Conservation (phyloP, 2,888 invertebrate genomes). For the Gnatocerus cornutus region DNA sequence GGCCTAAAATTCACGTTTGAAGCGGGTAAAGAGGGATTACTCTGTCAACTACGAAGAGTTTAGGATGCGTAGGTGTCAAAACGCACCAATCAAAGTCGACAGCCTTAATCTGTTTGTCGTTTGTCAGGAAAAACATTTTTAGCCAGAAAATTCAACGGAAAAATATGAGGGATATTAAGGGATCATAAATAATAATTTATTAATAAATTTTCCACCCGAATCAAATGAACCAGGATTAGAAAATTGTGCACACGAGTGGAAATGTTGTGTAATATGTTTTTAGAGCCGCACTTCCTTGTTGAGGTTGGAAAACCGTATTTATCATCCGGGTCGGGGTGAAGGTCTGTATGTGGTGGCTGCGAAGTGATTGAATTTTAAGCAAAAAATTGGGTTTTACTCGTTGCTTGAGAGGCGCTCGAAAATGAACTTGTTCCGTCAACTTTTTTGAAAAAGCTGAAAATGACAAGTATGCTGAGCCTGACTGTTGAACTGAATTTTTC, state of each 20-base stretch:
- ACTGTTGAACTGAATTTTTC: too few relatives aligned
- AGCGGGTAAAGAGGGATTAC: constrained; percentile 22
- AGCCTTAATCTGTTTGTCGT: constrained; percentile 20
- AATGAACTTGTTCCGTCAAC: neutral
- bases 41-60: constrained; percentile 17
- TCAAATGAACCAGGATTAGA: constrained; percentile 16
- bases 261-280: constrained; percentile 27
- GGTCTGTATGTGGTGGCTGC: constrained; percentile 2
- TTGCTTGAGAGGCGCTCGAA: neutral
- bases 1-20: constrained; percentile 21
- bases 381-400: constrained; percentile 7
- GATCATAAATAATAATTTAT: constrained; percentile 26
- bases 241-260: constrained; percentile 28
- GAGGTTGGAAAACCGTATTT: constrained; percentile 22
- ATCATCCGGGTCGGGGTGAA: constrained; percentile 7
- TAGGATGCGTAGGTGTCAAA: constrained; percentile 9
- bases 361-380: constrained; percentile 14
- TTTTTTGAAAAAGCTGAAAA: too few relatives aligned
- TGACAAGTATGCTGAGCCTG: too few relatives aligned
- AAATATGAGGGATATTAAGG: neutral
- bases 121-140: constrained; percentile 15
- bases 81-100: constrained; percentile 13
- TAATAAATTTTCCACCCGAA: constrained; percentile 27
- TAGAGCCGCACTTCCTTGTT: constrained; percentile 20
- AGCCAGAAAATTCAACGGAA: constrained; percentile 15